phyloP scores from a whole-genome alignment of 2,113 vertebrate species.

The Colossoma macropomum region DNA sequence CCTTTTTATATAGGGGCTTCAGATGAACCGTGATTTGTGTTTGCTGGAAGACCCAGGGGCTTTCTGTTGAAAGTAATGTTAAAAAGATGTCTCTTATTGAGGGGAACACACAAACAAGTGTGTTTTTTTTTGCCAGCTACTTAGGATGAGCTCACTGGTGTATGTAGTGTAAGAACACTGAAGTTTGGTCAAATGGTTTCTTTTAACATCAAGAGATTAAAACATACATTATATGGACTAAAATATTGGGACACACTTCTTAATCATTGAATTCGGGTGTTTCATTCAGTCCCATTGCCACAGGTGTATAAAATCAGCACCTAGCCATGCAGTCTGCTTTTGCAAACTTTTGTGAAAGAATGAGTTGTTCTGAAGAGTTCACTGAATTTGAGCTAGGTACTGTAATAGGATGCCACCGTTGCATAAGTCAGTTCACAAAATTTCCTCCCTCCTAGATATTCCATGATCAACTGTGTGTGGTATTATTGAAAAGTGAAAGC shows the following conservation, averaged over 20 bases:
- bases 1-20: conserved; percentile 25
- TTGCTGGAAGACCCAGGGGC: not conserved
- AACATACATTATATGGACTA: not conserved
- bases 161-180: not conserved
- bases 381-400: no score
- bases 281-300: no score
- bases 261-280: no score
- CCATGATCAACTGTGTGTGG: no score
- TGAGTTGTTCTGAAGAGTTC: no score
- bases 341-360: no score
- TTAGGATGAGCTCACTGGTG: not conserved
- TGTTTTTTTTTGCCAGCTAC: conserved; percentile 11
- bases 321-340: no score
- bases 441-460: no score
- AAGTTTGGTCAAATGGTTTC: not conserved
- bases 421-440: no score
- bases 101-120: conserved; percentile 21
- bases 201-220: not conserved
- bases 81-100: conserved; percentile 4
- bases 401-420: no score
- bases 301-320: no score
- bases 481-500: no score
- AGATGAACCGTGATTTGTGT: conserved; percentile 25
- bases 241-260: not conserved
- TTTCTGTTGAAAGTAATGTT: conserved; percentile 19